These are phyloP conservation scores for Pimephales promelas DNA, from an alignment of 2,113 vertebrate genomes.

Conservation along the genomic window DNA sequence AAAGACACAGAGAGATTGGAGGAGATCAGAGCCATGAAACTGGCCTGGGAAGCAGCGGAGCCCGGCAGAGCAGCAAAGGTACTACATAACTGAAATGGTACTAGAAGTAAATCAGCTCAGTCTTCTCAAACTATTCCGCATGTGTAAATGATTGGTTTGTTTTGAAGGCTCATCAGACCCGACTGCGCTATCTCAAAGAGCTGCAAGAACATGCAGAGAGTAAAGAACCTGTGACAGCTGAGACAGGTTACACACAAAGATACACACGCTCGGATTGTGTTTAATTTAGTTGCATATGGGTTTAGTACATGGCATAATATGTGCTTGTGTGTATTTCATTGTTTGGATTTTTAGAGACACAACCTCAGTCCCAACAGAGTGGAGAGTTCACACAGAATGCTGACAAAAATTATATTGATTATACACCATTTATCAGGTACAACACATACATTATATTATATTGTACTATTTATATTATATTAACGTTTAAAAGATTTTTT, in stretches of 20 bases:
- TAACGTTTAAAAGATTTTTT: background rate
- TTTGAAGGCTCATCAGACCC: constrained; percentile 79
- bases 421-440: constrained; percentile 45
- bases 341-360: constrained; percentile 10
- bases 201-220: constrained; percentile 50
- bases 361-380: constrained; percentile 3
- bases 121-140: background rate
- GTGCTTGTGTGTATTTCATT: constrained; percentile 28
- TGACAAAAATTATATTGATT: constrained; percentile 29
- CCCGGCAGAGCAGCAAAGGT: constrained; percentile 75
- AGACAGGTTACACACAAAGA: constrained; percentile 22
- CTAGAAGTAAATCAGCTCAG: background rate
- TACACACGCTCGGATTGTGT: background rate
- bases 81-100: background rate
- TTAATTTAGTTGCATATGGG: background rate
- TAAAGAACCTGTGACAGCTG: constrained; percentile 50
- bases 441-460: background rate
- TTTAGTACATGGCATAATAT: background rate
- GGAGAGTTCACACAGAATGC: background rate
- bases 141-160: constrained; percentile 27
- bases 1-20: constrained; percentile 83
- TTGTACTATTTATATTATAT: background rate
- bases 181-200: constrained; percentile 72
- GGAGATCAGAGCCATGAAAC: constrained; percentile 86
- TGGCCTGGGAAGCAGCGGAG: constrained; percentile 86